A percentile compares a stretch with the other conserved stretches of the same genome.
Evolutionary conservation across 2,797 vertebrate genomes (phyloP).

Genomic region (Pseudochirops cupreus): DNA sequence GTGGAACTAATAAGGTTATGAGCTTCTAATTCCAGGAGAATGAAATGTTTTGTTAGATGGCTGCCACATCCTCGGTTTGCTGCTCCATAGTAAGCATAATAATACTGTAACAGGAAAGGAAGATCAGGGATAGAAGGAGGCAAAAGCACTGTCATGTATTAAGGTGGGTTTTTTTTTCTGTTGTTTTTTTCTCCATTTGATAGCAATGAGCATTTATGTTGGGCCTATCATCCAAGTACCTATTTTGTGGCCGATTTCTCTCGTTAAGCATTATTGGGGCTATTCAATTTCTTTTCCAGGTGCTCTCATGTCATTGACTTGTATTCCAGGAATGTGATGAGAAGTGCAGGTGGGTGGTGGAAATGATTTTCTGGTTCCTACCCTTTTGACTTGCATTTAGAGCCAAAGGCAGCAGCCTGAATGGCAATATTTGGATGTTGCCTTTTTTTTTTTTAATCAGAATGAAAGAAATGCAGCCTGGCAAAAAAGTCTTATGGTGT

Average conservation of each 20-base stretch:
- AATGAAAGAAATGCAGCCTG: not conserved
- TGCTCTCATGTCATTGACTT: not conserved
- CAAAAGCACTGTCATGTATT: conserved; percentile 9
- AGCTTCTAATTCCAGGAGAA: conserved; percentile 30
- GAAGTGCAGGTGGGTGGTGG: not conserved
- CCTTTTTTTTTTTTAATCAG: not conserved
- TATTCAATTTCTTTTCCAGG: conserved; percentile 23
- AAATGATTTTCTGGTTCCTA: not conserved
- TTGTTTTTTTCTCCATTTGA: not conserved
- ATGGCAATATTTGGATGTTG: not conserved
- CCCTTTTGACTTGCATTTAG: not conserved
- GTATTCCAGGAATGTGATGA: not conserved
- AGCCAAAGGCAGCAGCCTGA: not conserved
- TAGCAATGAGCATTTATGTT: not conserved
- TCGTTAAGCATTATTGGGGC: not conserved
- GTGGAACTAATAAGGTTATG: not conserved
- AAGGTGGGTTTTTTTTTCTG: not conserved
- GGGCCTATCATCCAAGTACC: not conserved
- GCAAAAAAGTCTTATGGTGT: not conserved
- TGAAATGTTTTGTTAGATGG: not conserved
- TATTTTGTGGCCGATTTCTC: not conserved
- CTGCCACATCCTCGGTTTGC: not conserved
- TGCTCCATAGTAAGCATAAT: conserved; percentile 16
- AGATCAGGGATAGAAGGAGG: not conserved
- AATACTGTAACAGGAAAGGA: conserved; percentile 11